Percentiles rank a stretch among this genome's conserved stretches.
phyloP scores from a whole-genome alignment of 37 sponge, comb jelly and placozoan species.

The Oopsacas minuta region DNA sequence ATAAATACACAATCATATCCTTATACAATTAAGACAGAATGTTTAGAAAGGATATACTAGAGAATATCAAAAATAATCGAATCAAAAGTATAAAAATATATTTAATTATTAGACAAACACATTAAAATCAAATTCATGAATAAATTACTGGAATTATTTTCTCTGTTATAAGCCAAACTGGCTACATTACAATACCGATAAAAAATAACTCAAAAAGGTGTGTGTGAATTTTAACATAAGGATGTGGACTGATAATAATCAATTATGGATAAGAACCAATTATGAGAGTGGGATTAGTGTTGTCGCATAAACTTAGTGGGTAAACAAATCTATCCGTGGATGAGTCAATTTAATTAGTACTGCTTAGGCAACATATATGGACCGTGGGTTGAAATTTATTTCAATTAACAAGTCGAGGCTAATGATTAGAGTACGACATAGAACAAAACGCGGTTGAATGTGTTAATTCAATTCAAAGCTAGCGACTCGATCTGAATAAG shows the following conservation, averaged over 20 bases:
- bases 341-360: background rate
- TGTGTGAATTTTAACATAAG: constrained; percentile 7
- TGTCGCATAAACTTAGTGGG: background rate
- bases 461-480: background rate
- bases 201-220: background rate
- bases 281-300: background rate
- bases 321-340: background rate
- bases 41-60: too few species aligned
- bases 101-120: too few species aligned
- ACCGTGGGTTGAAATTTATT: background rate
- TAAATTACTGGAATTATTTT: too few species aligned
- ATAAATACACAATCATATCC: too few species aligned
- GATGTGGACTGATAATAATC: background rate
- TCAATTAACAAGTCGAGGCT: background rate
- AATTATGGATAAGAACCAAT: background rate
- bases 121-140: too few species aligned
- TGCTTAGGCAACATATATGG: background rate
- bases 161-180: too few species aligned
- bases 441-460: background rate
- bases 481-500: background rate
- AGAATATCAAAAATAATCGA: too few species aligned
- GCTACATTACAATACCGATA: too few species aligned
- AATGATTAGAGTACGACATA: background rate
- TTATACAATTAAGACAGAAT: too few species aligned
- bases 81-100: too few species aligned